A percentile compares a stretch with the other conserved stretches of the same genome.
phyloP scores from a whole-genome alignment of 2,113 vertebrate species.

The Phyllopteryx taeniolatus region DNA sequence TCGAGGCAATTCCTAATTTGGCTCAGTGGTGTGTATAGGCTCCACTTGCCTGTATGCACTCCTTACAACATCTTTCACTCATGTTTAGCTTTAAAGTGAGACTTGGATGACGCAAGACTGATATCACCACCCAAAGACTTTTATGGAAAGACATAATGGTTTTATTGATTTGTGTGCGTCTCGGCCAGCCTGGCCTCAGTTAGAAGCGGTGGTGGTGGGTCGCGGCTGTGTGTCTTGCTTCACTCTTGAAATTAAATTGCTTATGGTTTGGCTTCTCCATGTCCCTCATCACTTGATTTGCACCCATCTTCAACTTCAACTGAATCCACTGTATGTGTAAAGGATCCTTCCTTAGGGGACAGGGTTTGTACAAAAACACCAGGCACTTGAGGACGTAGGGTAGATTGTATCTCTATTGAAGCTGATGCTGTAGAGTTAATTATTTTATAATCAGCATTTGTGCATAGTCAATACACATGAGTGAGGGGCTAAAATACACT shows the following conservation, averaged over 20 bases:
- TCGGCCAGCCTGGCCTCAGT: conserved; percentile 65
- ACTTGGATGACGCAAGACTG: conserved; percentile 12
- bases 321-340: not conserved
- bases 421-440: not conserved
- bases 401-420: not conserved
- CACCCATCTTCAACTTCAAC: not conserved
- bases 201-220: conserved; percentile 30
- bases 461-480: conserved; percentile 3
- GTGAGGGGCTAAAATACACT: conserved; percentile 5
- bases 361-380: not conserved
- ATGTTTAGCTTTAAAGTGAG: not conserved
- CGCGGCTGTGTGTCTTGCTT: conserved; percentile 50
- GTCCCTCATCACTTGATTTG: conserved; percentile 26
- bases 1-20: not conserved
- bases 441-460: not conserved
- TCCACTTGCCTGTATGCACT: not conserved
- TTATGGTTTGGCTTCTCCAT: conserved; percentile 34
- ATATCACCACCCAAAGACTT: conserved; percentile 60
- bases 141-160: conserved; percentile 64
- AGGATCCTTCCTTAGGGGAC: not conserved
- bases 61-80: not conserved
- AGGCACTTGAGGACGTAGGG: not conserved
- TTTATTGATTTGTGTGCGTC: conserved; percentile 70
- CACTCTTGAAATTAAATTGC: conserved; percentile 47
- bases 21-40: not conserved